Evolutionary conservation across 2,888 invertebrate species (phyloP), one percentile per base, ranked within the genome.

Genomic region (Drosophila pegasa): DNA sequence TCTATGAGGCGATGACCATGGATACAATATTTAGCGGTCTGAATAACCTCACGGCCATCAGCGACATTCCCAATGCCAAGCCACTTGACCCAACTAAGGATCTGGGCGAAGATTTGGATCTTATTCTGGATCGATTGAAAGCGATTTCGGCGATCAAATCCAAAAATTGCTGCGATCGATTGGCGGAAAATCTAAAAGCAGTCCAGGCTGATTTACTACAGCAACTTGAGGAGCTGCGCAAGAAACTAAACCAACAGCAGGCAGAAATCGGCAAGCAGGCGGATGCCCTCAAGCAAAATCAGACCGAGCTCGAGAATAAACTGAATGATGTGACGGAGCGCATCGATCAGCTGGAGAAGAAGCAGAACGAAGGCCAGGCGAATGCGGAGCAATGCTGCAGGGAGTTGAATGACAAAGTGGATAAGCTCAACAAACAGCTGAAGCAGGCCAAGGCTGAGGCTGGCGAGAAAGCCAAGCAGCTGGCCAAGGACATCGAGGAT

Each of bases 71-170:
- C 8, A 7, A 1, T 1, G 25, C 7, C n/a, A 29, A n/a, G 2
- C 14, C 52, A 0, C 8, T 76, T 0, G 6, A 22, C 1, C 2
- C 47, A 7, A 71, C 37, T 16, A 67, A 65, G 0, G 69, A 84
- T 8, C 12, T 80, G 7, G 69, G 71, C n/a, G 48, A 52, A 5
- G 81, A 80, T 55, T 29, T 80, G 25, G 71, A 75, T n/a, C 38
- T 10, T 0, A 64, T 80, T 27, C 27, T 84, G 20, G 25, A 16
- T 0, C 43, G 41, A 6, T 20, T 78, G 12, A 71, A 29, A 29
- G 10, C 16, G 27, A 29, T 45, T 12, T 45, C 27, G 2, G 10
- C 16, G 6, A 27, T 3, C 7, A 29, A 59, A 12, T 22, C 62
- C 2, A 50, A 61, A 45, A 64, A 14, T 37, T 80, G 80, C n/a